phyloP scores from a whole-genome alignment of 1,140 invertebrate genomes.

The Phocides pigmalion region DNA sequence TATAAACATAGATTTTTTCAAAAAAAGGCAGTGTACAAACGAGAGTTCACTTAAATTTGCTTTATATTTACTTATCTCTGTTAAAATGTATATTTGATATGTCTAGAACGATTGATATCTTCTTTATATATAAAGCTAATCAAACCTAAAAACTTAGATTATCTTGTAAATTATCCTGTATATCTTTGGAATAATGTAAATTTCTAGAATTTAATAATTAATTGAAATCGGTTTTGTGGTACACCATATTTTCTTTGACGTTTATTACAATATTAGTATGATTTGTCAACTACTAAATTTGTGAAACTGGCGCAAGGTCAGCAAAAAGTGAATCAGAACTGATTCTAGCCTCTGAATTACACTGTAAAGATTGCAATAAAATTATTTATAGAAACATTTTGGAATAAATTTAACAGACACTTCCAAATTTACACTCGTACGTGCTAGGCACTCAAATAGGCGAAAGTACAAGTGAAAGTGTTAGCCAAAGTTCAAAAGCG shows the following conservation, averaged over 20 bases:
- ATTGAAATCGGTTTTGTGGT: not conserved
- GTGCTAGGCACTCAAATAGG: constrained; percentile 31
- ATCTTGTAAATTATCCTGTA: too few relatives aligned
- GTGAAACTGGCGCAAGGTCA: constrained; percentile 16
- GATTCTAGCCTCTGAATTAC: not conserved
- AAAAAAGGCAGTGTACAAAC: too few relatives aligned
- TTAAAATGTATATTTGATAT: too few relatives aligned
- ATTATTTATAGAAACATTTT: not conserved
- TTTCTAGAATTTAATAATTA: too few relatives aligned
- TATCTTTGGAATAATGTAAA: too few relatives aligned
- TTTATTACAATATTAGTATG: not conserved
- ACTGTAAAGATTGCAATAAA: constrained; percentile 12
- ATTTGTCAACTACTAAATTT: constrained; percentile 8
- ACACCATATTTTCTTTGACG: not conserved
- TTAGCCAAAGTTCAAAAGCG: constrained; percentile 22
- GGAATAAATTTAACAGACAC: constrained; percentile 4
- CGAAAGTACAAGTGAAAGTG: constrained; percentile 44
- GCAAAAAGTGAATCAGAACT: constrained; percentile 9
- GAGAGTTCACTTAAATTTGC: too few relatives aligned
- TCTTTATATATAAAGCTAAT: too few relatives aligned
- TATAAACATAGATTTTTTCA: too few relatives aligned
- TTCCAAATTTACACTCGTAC: constrained; percentile 2
- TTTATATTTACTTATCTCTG: too few relatives aligned
- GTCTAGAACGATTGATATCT: too few relatives aligned
- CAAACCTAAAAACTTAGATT: too few relatives aligned